Conservation (phyloP, 2,113 vertebrate genomes). For the Bubalus kerabau region DNA sequence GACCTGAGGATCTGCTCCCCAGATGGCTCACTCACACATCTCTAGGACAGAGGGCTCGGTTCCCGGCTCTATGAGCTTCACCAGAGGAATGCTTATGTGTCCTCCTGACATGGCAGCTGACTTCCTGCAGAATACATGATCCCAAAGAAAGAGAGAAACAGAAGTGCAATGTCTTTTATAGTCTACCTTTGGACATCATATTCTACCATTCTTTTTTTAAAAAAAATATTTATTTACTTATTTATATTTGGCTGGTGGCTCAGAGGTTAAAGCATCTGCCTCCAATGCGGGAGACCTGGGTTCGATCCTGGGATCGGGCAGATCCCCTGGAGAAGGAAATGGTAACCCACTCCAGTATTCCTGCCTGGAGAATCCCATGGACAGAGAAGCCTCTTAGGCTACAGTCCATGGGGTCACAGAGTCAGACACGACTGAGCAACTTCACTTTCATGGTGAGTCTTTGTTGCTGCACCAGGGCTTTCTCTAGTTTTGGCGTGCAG, state of each 20-base stretch:
- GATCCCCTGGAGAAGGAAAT: no score
- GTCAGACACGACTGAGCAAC: no score
- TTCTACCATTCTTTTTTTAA: background rate
- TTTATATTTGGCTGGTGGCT: background rate
- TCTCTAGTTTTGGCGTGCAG: background rate
- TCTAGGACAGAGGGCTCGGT: background rate
- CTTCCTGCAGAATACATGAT: background rate
- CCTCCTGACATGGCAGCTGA: background rate
- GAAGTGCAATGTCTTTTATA: background rate
- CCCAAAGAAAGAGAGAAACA: background rate
- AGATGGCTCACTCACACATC: rapidly evolving
- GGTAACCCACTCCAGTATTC: no score
- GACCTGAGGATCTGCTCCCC: background rate
- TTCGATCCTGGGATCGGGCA: no score
- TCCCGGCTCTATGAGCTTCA: background rate
- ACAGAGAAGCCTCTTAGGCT: no score
- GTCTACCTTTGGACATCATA: background rate
- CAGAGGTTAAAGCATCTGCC: no score
- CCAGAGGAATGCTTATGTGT: background rate
- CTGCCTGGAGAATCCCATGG: no score
- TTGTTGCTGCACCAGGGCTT: background rate
- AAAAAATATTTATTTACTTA: background rate
- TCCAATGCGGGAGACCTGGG: no score
- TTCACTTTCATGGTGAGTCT: background rate
- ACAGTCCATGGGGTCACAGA: no score